Evolutionary conservation across 1,140 invertebrate genomes (phyloP).

Genomic region (Phymastichus coffea): DNA sequence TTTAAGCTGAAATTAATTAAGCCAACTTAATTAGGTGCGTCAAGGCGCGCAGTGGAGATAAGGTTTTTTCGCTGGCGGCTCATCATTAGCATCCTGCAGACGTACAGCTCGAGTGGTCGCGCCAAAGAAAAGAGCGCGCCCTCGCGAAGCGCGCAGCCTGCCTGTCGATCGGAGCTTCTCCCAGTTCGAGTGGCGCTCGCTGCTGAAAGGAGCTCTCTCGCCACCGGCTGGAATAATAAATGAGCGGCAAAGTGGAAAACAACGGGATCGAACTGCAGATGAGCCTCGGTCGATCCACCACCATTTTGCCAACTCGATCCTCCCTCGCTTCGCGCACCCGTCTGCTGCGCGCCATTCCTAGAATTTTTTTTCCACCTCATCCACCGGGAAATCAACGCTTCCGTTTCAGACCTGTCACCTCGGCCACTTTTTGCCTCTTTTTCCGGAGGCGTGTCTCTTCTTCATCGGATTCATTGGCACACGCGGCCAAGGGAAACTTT

Average conservation of each 20-base stretch:
- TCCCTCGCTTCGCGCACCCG: no score
- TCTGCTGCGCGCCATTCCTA: no score
- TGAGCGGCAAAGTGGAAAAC: not conserved
- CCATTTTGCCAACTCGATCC: not conserved
- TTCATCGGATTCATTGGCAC: no score
- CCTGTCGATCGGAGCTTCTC: no score
- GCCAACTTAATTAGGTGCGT: conserved; percentile 16
- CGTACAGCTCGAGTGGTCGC: no score
- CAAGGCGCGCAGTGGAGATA: not conserved
- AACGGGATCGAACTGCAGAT: conserved; percentile 10
- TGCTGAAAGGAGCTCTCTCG: not conserved
- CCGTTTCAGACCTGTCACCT: conserved; percentile 1
- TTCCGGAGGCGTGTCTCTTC: no score
- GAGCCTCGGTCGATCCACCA: not conserved
- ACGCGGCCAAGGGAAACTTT: no score
- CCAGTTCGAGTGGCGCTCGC: no score
- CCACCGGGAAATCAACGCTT: conserved; percentile 19
- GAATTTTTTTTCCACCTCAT: not conserved
- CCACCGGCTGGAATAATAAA: not conserved
- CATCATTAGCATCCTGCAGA: conserved; percentile 20
- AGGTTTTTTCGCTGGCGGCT: conserved; percentile 13
- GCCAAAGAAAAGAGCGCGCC: not conserved
- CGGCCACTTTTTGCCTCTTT: conserved; percentile 18
- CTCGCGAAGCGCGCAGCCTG: no score
- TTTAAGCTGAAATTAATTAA: conserved; percentile 26